Percentiles rank a stretch among this genome's conserved stretches.
These are phyloP conservation scores for Pseudomyrmex pallidus DNA, from an alignment of 1,140 invertebrate genomes.

Conservation along the genomic window DNA sequence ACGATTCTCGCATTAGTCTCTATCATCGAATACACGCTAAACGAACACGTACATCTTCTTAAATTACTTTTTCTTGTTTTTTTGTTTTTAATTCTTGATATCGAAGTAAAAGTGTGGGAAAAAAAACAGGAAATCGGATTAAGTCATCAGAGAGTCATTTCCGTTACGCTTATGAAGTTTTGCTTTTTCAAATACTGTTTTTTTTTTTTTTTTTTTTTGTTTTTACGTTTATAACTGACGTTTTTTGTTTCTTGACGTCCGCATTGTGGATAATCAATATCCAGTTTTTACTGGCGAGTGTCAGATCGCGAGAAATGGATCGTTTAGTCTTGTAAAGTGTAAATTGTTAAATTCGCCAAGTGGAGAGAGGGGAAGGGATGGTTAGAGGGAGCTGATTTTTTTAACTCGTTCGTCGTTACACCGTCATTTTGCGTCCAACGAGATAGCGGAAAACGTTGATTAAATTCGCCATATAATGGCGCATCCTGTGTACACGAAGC, in stretches of 20 bases:
- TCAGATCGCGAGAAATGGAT: too few species aligned
- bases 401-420: background rate
- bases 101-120: background rate
- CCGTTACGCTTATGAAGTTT: background rate
- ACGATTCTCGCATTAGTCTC: background rate
- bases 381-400: background rate
- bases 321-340: too few species aligned
- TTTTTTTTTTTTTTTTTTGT: too few species aligned
- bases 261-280: too few species aligned
- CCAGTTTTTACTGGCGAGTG: too few species aligned
- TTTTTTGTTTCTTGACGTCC: background rate
- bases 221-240: background rate
- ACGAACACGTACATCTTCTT: background rate
- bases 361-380: too few species aligned
- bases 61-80: too few species aligned
- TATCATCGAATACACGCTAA: background rate
- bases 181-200: background rate
- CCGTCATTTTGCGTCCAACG: background rate
- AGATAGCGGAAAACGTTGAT: constrained; percentile 24
- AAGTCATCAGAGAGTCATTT: background rate
- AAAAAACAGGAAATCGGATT: background rate
- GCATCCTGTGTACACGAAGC: background rate
- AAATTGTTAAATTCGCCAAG: too few species aligned
- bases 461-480: constrained; percentile 6
- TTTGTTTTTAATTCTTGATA: too few species aligned